Base-by-base conservation (phyloP, 2,888 invertebrate species). In the Phlogophora meticulosa region DNA sequence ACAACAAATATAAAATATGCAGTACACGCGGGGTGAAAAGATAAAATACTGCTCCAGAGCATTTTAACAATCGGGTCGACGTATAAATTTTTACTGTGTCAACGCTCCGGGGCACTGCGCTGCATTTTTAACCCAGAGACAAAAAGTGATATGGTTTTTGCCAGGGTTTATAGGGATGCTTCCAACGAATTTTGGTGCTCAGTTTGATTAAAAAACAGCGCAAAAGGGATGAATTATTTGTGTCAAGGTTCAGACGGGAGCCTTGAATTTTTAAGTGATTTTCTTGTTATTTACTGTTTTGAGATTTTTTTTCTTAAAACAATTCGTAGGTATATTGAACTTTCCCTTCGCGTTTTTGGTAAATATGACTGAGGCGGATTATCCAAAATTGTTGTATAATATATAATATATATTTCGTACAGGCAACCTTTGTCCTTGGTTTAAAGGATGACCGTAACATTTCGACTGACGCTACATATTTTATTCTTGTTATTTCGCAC, bases 71-170 rank as follows among this genome's bases (percentile, higher is more conserved):
- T 83, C 81, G 81, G 88, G 87, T 87, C 86, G 85, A 68, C 49
- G 82, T 79, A 86, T 89, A 89, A 75, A 85, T 86, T 86, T 87
- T 85, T 82, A 84, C 74, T 74, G 65, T 72, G 78, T 79, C 72
- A 74, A 61, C 78, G 72, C 62, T 78, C 81, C 72, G 56, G 64
- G 64, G 67, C 57, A 68, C 60, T n/a, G 59, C 55, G 68, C 53
- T 87, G 79, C 81, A 85, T 87, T 87, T 85, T 87, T 80, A 82
- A 87, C 69, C 56, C 55, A 72, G 32, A 13, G 52, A 57, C 55
- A 73, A 79, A 73, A 78, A 74, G 60, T 72, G 72, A 76, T 76
- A 81, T 62, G 61, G 70, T 73, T 74, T 75, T 51, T 32, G 48
- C 48, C 61, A 58, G 20, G 49, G 24, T 28, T 72, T 52, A 28